A percentile compares a stretch with the other conserved stretches of the same genome.
These are phyloP conservation scores for Sitta carolinensis DNA, from an alignment of 2,797 vertebrate genomes.

Conservation along the genomic window DNA sequence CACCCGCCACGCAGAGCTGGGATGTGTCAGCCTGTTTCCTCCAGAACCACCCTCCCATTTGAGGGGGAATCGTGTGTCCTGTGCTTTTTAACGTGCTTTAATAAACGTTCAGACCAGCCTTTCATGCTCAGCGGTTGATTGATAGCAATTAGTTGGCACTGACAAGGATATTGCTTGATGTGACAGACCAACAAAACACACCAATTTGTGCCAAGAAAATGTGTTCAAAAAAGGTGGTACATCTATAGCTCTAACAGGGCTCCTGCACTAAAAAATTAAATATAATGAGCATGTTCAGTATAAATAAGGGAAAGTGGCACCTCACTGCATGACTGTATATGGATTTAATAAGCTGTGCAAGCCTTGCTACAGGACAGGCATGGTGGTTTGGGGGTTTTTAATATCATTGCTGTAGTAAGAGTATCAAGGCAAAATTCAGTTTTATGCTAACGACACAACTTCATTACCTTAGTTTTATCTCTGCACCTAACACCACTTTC, in stretches of 20 bases:
- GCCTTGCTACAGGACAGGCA: not conserved
- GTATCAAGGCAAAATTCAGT: not conserved
- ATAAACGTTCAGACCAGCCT: conserved; percentile 44
- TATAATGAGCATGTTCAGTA: conserved; percentile 10
- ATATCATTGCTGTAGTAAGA: not conserved
- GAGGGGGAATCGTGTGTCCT: conserved; percentile 8
- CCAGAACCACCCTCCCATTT: not conserved
- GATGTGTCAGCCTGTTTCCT: conserved; percentile 33
- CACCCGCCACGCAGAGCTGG: not conserved
- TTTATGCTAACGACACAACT: not conserved
- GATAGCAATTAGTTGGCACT: conserved; percentile 62
- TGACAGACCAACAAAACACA: conserved; percentile 69
- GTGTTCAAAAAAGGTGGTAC: conserved; percentile 47
- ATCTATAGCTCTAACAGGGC: conserved; percentile 16
- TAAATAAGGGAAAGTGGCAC: not conserved
- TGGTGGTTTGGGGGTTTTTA: not conserved
- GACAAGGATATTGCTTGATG: conserved; percentile 64
- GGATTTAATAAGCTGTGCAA: not conserved
- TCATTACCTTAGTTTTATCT: not conserved
- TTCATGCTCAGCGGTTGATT: conserved; percentile 46
- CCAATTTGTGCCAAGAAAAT: conserved; percentile 55
- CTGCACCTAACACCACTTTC: not conserved
- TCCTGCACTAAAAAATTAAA: conserved; percentile 18
- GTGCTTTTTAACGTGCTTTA: conserved; percentile 41
- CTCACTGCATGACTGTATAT: not conserved